Conservation (phyloP, 2,113 vertebrate species). For the Asarcornis scutulata region DNA sequence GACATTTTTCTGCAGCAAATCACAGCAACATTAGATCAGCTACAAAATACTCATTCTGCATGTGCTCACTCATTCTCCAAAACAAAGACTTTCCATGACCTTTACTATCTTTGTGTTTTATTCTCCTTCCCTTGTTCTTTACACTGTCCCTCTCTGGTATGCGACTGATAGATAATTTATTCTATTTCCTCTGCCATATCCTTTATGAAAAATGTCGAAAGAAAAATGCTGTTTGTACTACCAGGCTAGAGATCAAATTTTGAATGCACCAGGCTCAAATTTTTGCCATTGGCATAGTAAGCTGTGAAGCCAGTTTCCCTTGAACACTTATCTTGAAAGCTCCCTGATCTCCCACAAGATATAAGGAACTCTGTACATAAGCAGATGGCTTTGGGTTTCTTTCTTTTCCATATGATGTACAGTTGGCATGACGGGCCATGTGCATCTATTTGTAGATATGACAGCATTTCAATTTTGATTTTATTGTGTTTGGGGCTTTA, state of each 20-base stretch:
- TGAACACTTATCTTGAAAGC: neutral
- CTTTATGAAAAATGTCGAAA: neutral
- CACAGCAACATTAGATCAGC: neutral
- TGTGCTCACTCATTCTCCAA: neutral
- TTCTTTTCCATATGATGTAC: neutral
- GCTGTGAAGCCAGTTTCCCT: neutral
- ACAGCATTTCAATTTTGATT: neutral
- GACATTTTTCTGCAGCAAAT: neutral
- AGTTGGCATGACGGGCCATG: rapidly evolving
- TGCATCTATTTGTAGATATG: neutral
- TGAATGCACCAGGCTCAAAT: neutral
- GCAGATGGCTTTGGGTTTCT: neutral
- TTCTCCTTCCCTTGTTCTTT: neutral
- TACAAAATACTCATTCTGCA: neutral
- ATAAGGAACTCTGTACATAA: rapidly evolving
- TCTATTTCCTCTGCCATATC: neutral
- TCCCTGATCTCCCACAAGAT: neutral
- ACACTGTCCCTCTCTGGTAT: neutral
- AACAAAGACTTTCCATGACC: neutral
- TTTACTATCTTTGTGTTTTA: neutral
- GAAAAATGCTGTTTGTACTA: neutral
- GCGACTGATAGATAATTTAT: neutral
- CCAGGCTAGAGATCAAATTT: neutral
- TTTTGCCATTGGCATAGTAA: neutral
- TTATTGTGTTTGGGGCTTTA: neutral